Conservation (phyloP, 2,888 invertebrate species). For the Eugnorisma glareosa region DNA sequence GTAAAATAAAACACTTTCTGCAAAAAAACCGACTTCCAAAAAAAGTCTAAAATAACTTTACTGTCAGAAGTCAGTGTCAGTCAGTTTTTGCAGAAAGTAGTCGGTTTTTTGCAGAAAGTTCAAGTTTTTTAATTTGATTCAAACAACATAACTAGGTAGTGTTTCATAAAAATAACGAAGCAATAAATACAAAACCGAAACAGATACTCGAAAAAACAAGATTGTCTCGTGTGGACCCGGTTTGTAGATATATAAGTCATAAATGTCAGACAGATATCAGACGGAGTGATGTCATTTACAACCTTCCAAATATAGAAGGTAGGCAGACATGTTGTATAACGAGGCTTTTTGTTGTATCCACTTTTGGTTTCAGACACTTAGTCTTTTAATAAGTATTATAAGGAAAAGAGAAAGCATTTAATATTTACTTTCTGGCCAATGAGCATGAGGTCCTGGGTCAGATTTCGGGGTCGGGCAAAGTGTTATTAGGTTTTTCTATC, state of each 20-base stretch:
- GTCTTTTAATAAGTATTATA: not conserved
- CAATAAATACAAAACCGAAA: not conserved
- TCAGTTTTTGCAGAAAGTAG: too few relatives aligned
- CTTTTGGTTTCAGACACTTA: conserved; percentile 1
- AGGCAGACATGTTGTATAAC: conserved; percentile 15
- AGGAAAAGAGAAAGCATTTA: conserved; percentile 9
- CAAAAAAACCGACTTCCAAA: too few relatives aligned
- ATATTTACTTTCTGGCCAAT: not conserved
- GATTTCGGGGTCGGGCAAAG: not conserved
- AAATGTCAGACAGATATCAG: conserved; percentile 47
- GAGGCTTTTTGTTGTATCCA: conserved; percentile 15
- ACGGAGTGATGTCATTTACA: conserved; percentile 48
- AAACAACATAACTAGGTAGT: not conserved
- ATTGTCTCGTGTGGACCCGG: not conserved
- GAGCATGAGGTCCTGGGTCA: not conserved
- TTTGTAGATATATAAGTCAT: conserved; percentile 20
- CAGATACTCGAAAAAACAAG: conserved; percentile 14
- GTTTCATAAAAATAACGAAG: conserved; percentile 8
- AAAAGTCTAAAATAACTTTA: too few relatives aligned
- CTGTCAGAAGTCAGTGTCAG: too few relatives aligned
- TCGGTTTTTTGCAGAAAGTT: too few relatives aligned
- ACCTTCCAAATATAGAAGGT: conserved; percentile 52
- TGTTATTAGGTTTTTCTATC: not conserved
- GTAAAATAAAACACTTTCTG: too few relatives aligned
- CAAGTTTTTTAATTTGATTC: too few relatives aligned